Percentiles rank a stretch among this genome's conserved stretches.
phyloP scores from a whole-genome alignment of 2,113 vertebrate genomes.

The Catagonus wagneri region DNA sequence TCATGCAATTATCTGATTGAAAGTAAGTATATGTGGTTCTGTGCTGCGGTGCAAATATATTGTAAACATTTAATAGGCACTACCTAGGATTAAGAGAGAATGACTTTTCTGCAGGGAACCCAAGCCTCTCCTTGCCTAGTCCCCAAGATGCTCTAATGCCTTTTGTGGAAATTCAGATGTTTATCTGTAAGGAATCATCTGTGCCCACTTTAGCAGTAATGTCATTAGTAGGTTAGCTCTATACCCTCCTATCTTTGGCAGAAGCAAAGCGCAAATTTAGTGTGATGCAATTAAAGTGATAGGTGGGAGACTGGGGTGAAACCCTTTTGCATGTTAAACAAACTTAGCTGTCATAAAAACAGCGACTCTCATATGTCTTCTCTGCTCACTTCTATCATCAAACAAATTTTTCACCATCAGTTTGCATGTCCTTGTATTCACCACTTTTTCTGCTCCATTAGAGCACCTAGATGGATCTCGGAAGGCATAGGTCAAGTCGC shows the following conservation, averaged over 20 bases:
- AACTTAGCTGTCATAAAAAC: conserved; percentile 79
- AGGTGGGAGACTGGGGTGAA: background rate
- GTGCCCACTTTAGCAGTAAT: conserved; percentile 68
- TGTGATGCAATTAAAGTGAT: conserved; percentile 66
- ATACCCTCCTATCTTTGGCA: background rate
- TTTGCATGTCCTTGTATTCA: conserved; percentile 88
- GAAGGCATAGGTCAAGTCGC: conserved; percentile 91
- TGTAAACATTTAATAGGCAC: conserved; percentile 70
- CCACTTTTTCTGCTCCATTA: conserved; percentile 91
- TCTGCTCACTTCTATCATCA: conserved; percentile 81
- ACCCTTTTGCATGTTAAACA: conserved; percentile 81
- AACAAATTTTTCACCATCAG: conserved; percentile 85
- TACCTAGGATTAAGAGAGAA: conserved; percentile 57
- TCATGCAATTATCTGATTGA: conserved; percentile 68
- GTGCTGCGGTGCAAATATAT: conserved; percentile 29
- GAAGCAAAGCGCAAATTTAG: conserved; percentile 20
- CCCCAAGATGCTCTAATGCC: conserved; percentile 35
- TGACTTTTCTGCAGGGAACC: conserved; percentile 56
- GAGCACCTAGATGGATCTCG: conserved; percentile 89
- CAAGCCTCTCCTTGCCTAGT: conserved; percentile 16
- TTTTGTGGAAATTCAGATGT: conserved; percentile 80
- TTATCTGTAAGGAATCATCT: conserved; percentile 79
- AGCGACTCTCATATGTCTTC: conserved; percentile 74
- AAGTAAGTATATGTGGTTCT: conserved; percentile 75
- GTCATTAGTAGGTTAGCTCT: conserved; percentile 63